Base-by-base conservation (phyloP, 2,888 invertebrate genomes). In the Petrolisthes manimaculis region DNA sequence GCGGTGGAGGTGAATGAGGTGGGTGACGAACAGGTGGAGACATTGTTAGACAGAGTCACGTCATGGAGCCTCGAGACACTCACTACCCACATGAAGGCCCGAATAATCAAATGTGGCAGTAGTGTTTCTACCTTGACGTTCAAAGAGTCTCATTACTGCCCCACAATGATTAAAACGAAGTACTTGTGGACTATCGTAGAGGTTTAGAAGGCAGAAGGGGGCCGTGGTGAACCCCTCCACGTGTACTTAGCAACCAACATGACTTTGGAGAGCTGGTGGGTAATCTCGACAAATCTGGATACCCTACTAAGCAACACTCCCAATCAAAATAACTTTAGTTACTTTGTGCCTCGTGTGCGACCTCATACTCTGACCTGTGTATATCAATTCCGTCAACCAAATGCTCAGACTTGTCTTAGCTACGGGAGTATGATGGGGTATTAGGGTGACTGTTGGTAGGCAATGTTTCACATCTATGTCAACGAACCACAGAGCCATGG, bases 241-340 rank as follows among this genome's bases (percentile, higher is more conserved):
- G 81, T 84, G 77, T 84, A 77, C 24, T 55, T 67, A 9, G 71
- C 51, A 24, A 37, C 77, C n/a, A 84, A 84, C 78, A 67, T 84
- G 21, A 77, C 77, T 14, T 77, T 24, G 12, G 84, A 84, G 21
- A 77, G 84, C 6, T 84, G 84, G 84, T 84, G 77, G 18, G 84
- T 77, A 53, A 51, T 84, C 51, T 18, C 84, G 1, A 51, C 61
- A 3, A 67, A 56, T 53, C 53, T 53, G 61, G 77, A 84, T 77
- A 84, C 84, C 1, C 37, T 84, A 56, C 1, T 21, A 14, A n/a
- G 61, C 61, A 53, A 75, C 37, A 51, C 61, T 4, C 18, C 21
- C 61, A 14, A 12, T n/a, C 37, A 37, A 53, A 54, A 81, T 81
- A 67, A 81, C 24, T 61, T 24, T 67, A 67, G 67, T 74, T 51